Conservation (phyloP, 2,888 invertebrate genomes). For the Hyposoter didymator region DNA sequence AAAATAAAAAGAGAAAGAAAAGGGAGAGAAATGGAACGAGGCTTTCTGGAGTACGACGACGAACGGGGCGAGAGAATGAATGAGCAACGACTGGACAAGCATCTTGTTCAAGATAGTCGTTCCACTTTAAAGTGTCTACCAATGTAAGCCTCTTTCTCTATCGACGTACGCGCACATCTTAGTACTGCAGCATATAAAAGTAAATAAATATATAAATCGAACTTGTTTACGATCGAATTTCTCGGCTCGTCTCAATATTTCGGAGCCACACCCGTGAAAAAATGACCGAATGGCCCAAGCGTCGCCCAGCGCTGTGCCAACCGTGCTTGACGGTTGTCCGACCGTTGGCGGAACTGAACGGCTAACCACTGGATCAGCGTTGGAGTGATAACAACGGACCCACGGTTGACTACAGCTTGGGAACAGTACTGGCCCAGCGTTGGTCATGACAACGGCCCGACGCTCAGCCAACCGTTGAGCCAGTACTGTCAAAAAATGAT, state of each 20-base stretch:
- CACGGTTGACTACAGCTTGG: too few relatives aligned
- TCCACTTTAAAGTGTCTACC: constrained; percentile 61
- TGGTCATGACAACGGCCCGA: too few relatives aligned
- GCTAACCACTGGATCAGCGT: too few relatives aligned
- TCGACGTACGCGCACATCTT: constrained; percentile 2
- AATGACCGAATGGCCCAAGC: too few relatives aligned
- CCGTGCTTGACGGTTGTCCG: too few relatives aligned
- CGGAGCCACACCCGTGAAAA: too few relatives aligned
- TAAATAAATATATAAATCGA: constrained; percentile 1
- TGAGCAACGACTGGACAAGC: constrained; percentile 61
- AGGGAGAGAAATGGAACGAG: constrained; percentile 17
- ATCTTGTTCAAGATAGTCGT: constrained; percentile 63
- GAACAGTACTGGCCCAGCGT: too few relatives aligned
- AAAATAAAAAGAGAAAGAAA: background rate
- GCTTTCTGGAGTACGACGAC: constrained; percentile 26
- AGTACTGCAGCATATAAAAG: background rate
- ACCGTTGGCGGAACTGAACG: too few relatives aligned
- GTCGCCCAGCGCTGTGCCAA: too few relatives aligned
- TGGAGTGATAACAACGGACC: too few relatives aligned
- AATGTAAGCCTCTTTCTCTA: constrained; percentile 19
- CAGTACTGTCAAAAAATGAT: too few relatives aligned
- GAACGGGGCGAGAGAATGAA: constrained; percentile 55
- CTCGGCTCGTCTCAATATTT: background rate
- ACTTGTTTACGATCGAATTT: constrained; percentile 6
- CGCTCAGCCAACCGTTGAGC: too few relatives aligned